These are phyloP conservation scores for Malurus melanocephalus DNA, from an alignment of 2,113 vertebrate species.

Conservation along the genomic window DNA sequence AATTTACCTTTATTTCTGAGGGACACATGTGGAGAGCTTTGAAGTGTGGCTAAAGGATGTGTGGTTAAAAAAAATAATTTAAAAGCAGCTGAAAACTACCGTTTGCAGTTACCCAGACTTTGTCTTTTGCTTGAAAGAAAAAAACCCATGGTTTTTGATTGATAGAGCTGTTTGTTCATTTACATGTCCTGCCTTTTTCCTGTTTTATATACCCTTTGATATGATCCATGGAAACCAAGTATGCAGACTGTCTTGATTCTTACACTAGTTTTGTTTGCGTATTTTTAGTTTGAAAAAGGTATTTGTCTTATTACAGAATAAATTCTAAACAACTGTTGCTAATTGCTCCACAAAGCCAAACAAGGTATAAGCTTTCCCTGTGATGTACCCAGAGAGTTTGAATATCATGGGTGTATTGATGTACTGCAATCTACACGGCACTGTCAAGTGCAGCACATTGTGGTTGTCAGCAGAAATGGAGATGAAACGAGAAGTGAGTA, in stretches of 20 bases:
- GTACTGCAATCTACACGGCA: background rate
- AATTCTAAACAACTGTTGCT: background rate
- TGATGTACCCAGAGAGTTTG: background rate
- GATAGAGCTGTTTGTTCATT: background rate
- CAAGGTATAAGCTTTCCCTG: background rate
- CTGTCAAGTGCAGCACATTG: background rate
- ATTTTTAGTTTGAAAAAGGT: background rate
- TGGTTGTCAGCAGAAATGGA: background rate
- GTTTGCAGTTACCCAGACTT: background rate
- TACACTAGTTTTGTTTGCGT: background rate
- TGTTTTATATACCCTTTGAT: background rate
- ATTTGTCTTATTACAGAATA: background rate
- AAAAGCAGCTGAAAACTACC: background rate
- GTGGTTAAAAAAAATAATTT: background rate
- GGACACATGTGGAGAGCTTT: background rate
- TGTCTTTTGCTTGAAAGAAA: background rate
- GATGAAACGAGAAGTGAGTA: background rate
- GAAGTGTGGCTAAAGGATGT: background rate
- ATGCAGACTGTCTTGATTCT: background rate
- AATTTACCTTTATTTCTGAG: background rate
- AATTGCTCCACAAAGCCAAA: background rate
- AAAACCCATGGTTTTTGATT: background rate
- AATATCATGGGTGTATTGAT: background rate
- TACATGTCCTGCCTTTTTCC: background rate
- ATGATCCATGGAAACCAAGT: background rate